Evolutionary conservation across 1,140 invertebrate genomes (phyloP), one percentile per base, ranked within the genome.

Genomic region (Saxidomus purpurata): DNA sequence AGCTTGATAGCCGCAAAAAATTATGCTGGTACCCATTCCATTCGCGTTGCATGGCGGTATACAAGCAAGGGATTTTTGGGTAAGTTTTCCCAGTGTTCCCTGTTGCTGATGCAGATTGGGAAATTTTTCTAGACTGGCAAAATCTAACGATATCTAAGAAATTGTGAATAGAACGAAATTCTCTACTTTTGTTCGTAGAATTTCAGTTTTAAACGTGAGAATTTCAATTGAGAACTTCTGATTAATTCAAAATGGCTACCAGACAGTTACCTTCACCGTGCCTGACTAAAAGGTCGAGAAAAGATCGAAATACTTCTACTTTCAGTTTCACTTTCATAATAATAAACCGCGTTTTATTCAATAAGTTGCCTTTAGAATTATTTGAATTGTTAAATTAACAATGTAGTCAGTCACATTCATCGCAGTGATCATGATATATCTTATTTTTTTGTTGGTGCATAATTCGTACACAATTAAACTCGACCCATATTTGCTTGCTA

Each of bases 11-110:
- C 2, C n/a, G 8, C 19, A 63, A 28, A 28, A 38, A 38, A 38
- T 38, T 38, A 15, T 3, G 15, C 28, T 74, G 83, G 67, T 85
- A 17, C 83, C 83, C 25, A n/a, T 0, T 34, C 0, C 36, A 31
- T 13, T 81, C 86, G 87, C 87, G 63, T 81, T 89, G 87, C 87
- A 89, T 89, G 87, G 87, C 55, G 87, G 87, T 89, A 43, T 43
- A 55, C 69, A 74, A 40, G 71, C 87, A 74, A 76, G 40, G 87
- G 80, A 88, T 89, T 89, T 89, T 89, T 89, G 87, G 87, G 87
- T 89, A 89, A 89, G 87, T 89, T 89, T 83, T 89, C 87, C 87
- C 87, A 89, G 87, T 89, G 87, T 89, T 89, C 87, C 80, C 47
- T 84, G 87, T 83, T 67, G 76, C 49, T 79, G 76, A 36, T 52